Conservation (phyloP, 2,888 invertebrate genomes). For the Patella caerulea region DNA sequence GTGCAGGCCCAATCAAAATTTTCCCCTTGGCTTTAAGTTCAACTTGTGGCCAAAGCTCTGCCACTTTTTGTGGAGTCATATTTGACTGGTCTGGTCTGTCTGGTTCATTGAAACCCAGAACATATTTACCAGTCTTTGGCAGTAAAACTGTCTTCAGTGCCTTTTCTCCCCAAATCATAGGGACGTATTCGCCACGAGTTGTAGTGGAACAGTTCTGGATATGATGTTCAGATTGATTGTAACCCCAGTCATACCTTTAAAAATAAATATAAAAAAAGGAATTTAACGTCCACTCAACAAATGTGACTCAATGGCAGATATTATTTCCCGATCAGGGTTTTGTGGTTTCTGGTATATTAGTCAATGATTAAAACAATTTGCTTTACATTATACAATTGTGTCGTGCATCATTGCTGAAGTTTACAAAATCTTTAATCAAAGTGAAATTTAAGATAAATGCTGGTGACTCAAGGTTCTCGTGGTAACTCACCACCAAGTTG, state of each 20-base stretch:
- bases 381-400: no score
- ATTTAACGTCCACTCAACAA: no score
- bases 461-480: no score
- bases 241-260: slow-evolving; percentile 30
- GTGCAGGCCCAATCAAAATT: slow-evolving; percentile 46
- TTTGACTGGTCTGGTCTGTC: slow-evolving; percentile 44
- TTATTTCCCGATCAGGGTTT: no score
- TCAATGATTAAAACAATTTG: no score
- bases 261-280: no score
- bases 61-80: slow-evolving; percentile 42
- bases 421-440: no score
- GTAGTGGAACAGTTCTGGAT: slow-evolving; percentile 18
- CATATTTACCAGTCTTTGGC: slow-evolving; percentile 24
- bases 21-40: slow-evolving; percentile 33
- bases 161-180: slow-evolving; percentile 48
- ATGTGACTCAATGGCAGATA: not conserved
- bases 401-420: no score
- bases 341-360: no score
- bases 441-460: no score
- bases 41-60: slow-evolving; percentile 40
- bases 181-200: slow-evolving; percentile 33
- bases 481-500: no score
- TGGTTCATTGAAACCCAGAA: slow-evolving; percentile 52
- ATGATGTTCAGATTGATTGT: slow-evolving; percentile 19
- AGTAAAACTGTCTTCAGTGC: slow-evolving; percentile 16